These are phyloP conservation scores for Martes martes DNA, from an alignment of 2,113 vertebrate species.

Conservation along the genomic window DNA sequence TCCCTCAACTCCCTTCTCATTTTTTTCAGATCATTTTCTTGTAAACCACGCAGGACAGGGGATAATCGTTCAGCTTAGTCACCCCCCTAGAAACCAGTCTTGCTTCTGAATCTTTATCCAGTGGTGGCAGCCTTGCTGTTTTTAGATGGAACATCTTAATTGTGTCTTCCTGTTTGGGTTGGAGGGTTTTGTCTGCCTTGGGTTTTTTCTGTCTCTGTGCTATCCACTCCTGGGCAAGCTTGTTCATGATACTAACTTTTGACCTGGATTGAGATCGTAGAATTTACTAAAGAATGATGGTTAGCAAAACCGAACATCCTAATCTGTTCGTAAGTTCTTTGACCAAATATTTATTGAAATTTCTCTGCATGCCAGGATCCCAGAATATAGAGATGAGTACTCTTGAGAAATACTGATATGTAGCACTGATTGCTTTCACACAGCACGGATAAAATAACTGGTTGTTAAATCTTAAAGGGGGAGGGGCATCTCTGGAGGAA, in stretches of 20 bases:
- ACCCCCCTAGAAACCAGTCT: not conserved
- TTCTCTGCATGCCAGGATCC: not conserved
- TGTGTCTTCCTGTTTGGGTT: not conserved
- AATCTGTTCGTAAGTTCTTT: not conserved
- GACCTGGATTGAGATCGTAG: not conserved
- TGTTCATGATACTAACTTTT: not conserved
- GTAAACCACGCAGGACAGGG: not conserved
- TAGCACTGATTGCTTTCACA: not conserved
- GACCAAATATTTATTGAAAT: not conserved
- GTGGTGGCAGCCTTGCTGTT: not conserved
- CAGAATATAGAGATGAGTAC: not conserved
- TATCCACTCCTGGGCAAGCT: not conserved
- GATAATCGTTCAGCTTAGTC: not conserved
- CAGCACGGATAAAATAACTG: not conserved
- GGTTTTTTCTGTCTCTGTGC: not conserved
- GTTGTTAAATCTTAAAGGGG: not conserved
- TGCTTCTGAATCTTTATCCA: not conserved
- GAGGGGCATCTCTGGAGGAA: not conserved
- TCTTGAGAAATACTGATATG: not conserved
- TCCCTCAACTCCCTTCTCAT: not conserved
- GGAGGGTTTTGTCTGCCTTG: not conserved
- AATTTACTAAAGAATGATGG: not conserved
- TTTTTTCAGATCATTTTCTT: not conserved
- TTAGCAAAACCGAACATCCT: not conserved
- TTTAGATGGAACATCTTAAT: not conserved